Conservation (phyloP, 2,888 invertebrate genomes). For the Phrixothrix hirtus region DNA sequence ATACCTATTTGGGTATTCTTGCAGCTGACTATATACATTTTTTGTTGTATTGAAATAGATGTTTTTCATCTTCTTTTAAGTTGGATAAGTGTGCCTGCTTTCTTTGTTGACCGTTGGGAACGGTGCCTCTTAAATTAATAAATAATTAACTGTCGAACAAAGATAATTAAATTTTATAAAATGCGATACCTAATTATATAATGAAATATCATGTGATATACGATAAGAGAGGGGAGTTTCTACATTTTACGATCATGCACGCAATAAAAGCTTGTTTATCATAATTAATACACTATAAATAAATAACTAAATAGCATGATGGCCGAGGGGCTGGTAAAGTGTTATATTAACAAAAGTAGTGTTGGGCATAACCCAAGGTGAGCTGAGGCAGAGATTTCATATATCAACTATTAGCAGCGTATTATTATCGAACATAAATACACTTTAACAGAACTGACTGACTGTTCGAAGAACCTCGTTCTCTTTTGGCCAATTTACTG, state of each 20-base stretch:
- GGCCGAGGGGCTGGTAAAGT: slow-evolving; percentile 49
- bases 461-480: slow-evolving; percentile 38
- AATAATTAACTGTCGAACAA: too few relatives aligned
- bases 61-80: slow-evolving; percentile 25
- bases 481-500: slow-evolving; percentile 26
- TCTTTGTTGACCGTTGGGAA: too few relatives aligned
- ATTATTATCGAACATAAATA: slow-evolving; percentile 55
- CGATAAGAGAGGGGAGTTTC: slow-evolving; percentile 5
- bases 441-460: slow-evolving; percentile 42
- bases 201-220: slow-evolving; percentile 3
- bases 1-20: slow-evolving; percentile 35
- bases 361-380: slow-evolving; percentile 45
- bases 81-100: slow-evolving; percentile 30
- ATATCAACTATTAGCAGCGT: slow-evolving; percentile 53
- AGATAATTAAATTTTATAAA: too few relatives aligned
- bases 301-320: slow-evolving; percentile 46
- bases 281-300: slow-evolving; percentile 35
- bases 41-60: slow-evolving; percentile 37
- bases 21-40: slow-evolving; percentile 42
- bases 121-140: too few relatives aligned
- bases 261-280: slow-evolving; percentile 24
- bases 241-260: slow-evolving; percentile 17
- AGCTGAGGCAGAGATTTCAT: slow-evolving; percentile 50
- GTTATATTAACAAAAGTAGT: slow-evolving; percentile 50
- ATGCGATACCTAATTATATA: slow-evolving; percentile 12